Evolutionary conservation across 2,888 invertebrate genomes (phyloP), one percentile per base, ranked within the genome.

Genomic region (Octodonta nipae): DNA sequence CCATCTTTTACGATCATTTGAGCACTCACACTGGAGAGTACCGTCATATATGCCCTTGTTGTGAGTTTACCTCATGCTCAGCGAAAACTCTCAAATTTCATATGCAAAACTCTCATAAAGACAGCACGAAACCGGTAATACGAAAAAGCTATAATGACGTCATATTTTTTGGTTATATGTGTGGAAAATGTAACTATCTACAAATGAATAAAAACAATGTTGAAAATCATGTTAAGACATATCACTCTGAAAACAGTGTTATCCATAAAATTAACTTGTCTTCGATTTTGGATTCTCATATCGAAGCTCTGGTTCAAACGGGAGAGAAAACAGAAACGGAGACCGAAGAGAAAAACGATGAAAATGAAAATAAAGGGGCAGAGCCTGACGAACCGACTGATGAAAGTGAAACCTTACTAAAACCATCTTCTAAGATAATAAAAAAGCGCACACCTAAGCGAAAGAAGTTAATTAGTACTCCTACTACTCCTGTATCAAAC

Each of bases 21-120:
- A 71, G 73, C 13, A 67, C 62, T 28, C 87, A 87, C 38, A 86
- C 85, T 0, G 86, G 86, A 0, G 86, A 87, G 58, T 80, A 75
- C 45, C 66, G 75, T 33, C 75, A 71, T 37, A 55, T 63, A 13
- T 86, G 85, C 54, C 67, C 67, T 1, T 59, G 63, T 28, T 86
- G 85, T 43, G 45, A 56, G 32, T 55, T 46, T 39, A 39, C 40
- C 5, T 46, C 53, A 11, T 45, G 49, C 10, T 50, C 44, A 12
- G 36, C 34, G 6, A 57, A 57, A 37, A 44, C 52, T 4, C 35
- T 60, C 13, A 41, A 49, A 8, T 28, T 36, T 1, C 56, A 58
- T 37, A 46, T 51, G 34, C 30, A 42, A 2, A 42, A 38, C 4
- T 22, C 33, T 12, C 58, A 58, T 35, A 41, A 43, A 17, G 40